Base-by-base conservation (phyloP, 2,797 vertebrate species). In the Tamandua tetradactyla region DNA sequence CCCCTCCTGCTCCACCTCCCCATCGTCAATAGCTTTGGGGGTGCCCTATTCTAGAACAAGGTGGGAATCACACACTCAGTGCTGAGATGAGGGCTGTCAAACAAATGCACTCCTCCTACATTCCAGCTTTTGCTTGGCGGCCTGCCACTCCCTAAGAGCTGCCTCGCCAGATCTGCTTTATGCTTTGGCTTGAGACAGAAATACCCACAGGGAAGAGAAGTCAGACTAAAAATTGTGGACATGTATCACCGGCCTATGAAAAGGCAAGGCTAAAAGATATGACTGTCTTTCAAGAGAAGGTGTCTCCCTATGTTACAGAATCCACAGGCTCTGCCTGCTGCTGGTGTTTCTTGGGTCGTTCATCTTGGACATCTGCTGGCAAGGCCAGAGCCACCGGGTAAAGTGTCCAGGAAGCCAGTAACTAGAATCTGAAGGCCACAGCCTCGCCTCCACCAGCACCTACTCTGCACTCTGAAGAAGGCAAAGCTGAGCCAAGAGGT, bases 251-350 rank as follows among this genome's bases (percentile, higher is more conserved):
- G 47, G 25, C 61, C 89, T 25, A 7, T 11, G 42, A 76, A 89
- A 85, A 72, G 59, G 76, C 59, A 86, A 86, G 35, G 52, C 42
- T 78, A 0, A 25, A 78, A 49, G 18, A 55, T 49, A 71, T 20
- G 69, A 37, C 23, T n/a, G 1, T 66, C 76, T 90, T 82, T 59
- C 25, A 71, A 82, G 72, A 84, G 55, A 75, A 82, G 47, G 18
- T 44, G 25, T 59, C 79, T 93, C 74, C 74, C 85, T 78, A n/a
- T 87, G 89, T 87, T 71, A 76, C 75, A 59, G 83, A 83, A 75
- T 68, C 74, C 74, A 37, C 1, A 85, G 64, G 61, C 59, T 59
- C 72, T 52, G 4, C 11, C 61, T 80, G 17, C 42, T 72, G 37
- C 44, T n/a, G 61, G 52, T 80, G 49, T 42, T 66, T 91, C 85